Evolutionary conservation across 2,888 invertebrate genomes (phyloP).

Genomic region (Magallana nippona): DNA sequence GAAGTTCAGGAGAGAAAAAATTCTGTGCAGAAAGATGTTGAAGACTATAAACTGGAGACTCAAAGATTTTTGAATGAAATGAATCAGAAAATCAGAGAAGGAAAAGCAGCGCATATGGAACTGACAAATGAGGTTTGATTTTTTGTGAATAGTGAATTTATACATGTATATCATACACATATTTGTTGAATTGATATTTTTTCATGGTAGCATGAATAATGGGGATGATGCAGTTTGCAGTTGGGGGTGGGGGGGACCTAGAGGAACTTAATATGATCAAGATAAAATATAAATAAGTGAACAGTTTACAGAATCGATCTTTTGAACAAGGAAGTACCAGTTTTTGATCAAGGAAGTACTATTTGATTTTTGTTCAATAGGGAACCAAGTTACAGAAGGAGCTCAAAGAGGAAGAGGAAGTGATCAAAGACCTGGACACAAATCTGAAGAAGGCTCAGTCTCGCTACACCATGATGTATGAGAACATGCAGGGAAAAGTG

Average conservation of each 20-base stretch:
- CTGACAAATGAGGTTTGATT: slow-evolving; percentile 75
- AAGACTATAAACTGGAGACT: slow-evolving; percentile 71
- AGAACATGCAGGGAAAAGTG: slow-evolving; percentile 62
- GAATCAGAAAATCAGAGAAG: slow-evolving; percentile 73
- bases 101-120: slow-evolving; percentile 72
- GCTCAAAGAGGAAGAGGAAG: slow-evolving; percentile 63
- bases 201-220: too few species aligned
- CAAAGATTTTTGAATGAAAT: slow-evolving; percentile 72
- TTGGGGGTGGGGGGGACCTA: too few species aligned
- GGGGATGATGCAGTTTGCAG: too few species aligned
- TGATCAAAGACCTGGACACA: slow-evolving; percentile 56
- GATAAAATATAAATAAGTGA: too few species aligned
- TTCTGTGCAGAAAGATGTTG: slow-evolving; percentile 71
- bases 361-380: slow-evolving; percentile 55
- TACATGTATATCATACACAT: neutral
- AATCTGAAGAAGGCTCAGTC: slow-evolving; percentile 60
- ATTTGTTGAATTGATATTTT: too few species aligned
- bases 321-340: too few species aligned
- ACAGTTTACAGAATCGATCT: too few species aligned
- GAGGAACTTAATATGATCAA: too few species aligned
- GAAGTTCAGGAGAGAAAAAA: slow-evolving; percentile 73
- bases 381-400: slow-evolving; percentile 71
- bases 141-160: neutral
- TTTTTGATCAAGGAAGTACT: neutral
- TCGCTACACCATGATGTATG: slow-evolving; percentile 64